These are phyloP conservation scores for Mythimna pallens DNA, from an alignment of 2,888 invertebrate species.

Conservation along the genomic window DNA sequence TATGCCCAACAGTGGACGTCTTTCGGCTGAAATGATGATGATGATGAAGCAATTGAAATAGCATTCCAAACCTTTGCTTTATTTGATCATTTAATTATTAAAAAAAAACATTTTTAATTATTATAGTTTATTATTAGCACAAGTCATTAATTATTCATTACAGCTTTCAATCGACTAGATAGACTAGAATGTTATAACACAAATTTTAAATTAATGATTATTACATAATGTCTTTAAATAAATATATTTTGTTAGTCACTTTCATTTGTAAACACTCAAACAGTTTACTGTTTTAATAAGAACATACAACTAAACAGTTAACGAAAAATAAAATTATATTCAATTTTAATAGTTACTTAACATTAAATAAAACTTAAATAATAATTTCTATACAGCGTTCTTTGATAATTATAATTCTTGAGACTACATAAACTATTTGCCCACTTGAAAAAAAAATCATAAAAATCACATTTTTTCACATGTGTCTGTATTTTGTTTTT, in stretches of 20 bases:
- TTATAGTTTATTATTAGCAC: slow-evolving; percentile 56
- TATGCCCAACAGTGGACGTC: too few relatives aligned
- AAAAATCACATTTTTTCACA: not conserved
- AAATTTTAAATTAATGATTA: slow-evolving; percentile 9
- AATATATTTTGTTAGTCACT: slow-evolving; percentile 20
- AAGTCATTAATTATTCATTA: slow-evolving; percentile 36
- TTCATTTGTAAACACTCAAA: not conserved
- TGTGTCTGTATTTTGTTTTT: too few relatives aligned
- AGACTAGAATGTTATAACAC: slow-evolving; percentile 59
- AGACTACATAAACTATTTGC: not conserved
- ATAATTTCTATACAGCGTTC: not conserved
- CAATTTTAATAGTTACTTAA: slow-evolving; percentile 7
- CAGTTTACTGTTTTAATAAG: not conserved
- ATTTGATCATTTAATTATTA: too few relatives aligned
- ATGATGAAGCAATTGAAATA: too few relatives aligned
- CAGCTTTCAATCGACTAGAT: slow-evolving; percentile 53
- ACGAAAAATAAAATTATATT: not conserved
- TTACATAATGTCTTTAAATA: slow-evolving; percentile 39
- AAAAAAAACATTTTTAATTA: not conserved
- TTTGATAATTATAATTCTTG: slow-evolving; percentile 5
- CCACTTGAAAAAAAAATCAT: not conserved
- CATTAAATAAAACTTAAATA: slow-evolving; percentile 17
- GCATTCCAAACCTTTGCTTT: too few relatives aligned
- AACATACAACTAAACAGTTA: slow-evolving; percentile 5
- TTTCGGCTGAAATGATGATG: too few relatives aligned